Percentiles rank a stretch among this genome's conserved stretches.
phyloP scores from a whole-genome alignment of 2,888 invertebrate species.

The Deilephila porcellus region DNA sequence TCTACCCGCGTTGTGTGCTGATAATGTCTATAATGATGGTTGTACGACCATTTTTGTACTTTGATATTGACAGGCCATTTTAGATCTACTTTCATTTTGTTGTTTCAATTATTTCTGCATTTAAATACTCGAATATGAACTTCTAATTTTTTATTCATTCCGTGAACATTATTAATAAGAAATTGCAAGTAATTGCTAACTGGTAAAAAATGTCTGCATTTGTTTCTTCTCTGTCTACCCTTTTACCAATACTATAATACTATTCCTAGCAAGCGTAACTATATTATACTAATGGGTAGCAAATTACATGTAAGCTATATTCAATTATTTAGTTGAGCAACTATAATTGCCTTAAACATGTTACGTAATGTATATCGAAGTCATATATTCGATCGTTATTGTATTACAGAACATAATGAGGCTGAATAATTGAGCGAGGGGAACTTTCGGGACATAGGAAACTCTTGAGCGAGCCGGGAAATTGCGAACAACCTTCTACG shows the following conservation, averaged over 20 bases:
- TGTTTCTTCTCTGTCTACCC: too few relatives aligned
- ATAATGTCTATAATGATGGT: slow-evolving; percentile 6
- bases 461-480: slow-evolving; percentile 31
- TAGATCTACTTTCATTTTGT: too few relatives aligned
- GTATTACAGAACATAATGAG: slow-evolving; percentile 1
- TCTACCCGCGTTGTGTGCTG: slow-evolving; percentile 1
- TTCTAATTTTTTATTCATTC: too few relatives aligned
- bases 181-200: too few relatives aligned
- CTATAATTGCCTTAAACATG: not conserved
- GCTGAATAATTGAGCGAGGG: not conserved
- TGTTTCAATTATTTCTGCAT: too few relatives aligned
- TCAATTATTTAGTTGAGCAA: not conserved
- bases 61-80: not conserved
- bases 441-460: slow-evolving; percentile 36
- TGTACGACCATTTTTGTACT: not conserved
- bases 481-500: not conserved
- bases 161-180: too few relatives aligned
- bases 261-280: too few relatives aligned
- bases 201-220: too few relatives aligned
- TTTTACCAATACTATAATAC: too few relatives aligned
- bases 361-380: not conserved
- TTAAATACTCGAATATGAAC: too few relatives aligned
- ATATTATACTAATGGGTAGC: too few relatives aligned
- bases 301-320: too few relatives aligned
- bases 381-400: not conserved